phyloP scores from a whole-genome alignment of 23 tunicate species.

The Clavelina lepadiformis region DNA sequence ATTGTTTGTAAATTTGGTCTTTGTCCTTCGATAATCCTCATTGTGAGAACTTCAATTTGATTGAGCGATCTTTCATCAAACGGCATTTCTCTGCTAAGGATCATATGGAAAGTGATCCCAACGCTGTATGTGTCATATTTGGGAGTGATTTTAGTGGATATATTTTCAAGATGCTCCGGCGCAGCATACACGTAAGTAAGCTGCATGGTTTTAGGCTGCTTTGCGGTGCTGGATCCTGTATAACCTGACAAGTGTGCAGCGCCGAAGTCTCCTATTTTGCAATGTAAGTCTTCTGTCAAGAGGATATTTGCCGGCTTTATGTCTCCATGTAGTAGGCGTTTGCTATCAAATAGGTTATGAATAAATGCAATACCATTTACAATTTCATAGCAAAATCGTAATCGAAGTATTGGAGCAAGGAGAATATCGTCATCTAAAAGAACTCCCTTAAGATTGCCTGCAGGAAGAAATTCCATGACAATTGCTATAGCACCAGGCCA shows the following conservation, averaged over 20 bases:
- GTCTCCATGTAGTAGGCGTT: conserved; percentile 16
- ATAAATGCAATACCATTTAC: conserved; percentile 3
- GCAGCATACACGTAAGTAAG: no score
- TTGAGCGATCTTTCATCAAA: no score
- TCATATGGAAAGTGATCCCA: no score
- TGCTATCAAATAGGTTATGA: not conserved
- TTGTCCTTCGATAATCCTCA: no score
- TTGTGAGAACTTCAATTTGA: no score
- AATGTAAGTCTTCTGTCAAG: conserved; percentile 1
- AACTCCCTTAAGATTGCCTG: not conserved
- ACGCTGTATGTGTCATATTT: no score
- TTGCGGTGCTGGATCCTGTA: conserved; percentile 8
- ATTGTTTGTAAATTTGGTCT: no score
- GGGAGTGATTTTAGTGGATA: no score
- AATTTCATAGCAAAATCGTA: conserved; percentile 18
- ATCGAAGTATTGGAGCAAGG: not conserved
- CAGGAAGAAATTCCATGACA: conserved; percentile 16
- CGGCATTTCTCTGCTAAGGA: no score
- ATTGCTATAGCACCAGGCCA: not conserved
- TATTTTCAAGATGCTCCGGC: no score
- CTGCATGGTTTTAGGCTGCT: no score
- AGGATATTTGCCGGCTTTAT: conserved; percentile 17
- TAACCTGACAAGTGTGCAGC: not conserved
- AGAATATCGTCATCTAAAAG: not conserved
- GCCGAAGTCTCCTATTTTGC: conserved; percentile 22